Conservation (phyloP, 2,888 invertebrate genomes). For the Ophonus ardosiacus region DNA sequence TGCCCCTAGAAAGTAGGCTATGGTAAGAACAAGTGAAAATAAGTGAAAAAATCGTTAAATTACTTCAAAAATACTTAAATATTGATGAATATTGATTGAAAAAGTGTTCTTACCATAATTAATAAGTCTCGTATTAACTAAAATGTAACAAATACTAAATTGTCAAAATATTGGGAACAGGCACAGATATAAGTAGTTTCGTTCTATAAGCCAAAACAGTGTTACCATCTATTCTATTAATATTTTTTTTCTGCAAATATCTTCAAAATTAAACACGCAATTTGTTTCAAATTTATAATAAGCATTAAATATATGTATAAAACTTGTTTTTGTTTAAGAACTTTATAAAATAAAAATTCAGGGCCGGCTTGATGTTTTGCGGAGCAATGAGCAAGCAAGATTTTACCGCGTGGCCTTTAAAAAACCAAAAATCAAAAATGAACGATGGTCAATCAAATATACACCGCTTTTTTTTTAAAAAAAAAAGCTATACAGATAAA, state of each 20-base stretch:
- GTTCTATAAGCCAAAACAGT: constrained; percentile 51
- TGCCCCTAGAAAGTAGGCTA: constrained; percentile 74
- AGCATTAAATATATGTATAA: too few relatives aligned
- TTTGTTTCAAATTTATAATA: not conserved
- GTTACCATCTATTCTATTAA: constrained; percentile 35
- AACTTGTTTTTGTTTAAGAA: too few relatives aligned
- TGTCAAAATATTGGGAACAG: constrained; percentile 63
- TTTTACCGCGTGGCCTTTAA: too few relatives aligned
- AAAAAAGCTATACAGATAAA: too few relatives aligned
- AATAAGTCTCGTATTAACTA: constrained; percentile 40
- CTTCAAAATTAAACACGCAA: not conserved
- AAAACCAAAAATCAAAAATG: too few relatives aligned
- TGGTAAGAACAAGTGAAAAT: constrained; percentile 45
- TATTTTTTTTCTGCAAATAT: not conserved
- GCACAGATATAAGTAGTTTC: constrained; percentile 29
- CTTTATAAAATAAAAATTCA: too few relatives aligned
- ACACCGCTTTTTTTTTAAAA: too few relatives aligned
- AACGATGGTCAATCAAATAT: too few relatives aligned
- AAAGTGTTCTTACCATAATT: constrained; percentile 51
- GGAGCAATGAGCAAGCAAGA: too few relatives aligned
- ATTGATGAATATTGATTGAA: not conserved
- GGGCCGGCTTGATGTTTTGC: too few relatives aligned
- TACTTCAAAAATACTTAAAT: constrained; percentile 11
- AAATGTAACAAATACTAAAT: constrained; percentile 58
- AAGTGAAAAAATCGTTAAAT: not conserved